A percentile compares a stretch with the other conserved stretches of the same genome.
Conservation (phyloP, 2,797 vertebrate genomes). For the Rhinoraja longicauda region DNA sequence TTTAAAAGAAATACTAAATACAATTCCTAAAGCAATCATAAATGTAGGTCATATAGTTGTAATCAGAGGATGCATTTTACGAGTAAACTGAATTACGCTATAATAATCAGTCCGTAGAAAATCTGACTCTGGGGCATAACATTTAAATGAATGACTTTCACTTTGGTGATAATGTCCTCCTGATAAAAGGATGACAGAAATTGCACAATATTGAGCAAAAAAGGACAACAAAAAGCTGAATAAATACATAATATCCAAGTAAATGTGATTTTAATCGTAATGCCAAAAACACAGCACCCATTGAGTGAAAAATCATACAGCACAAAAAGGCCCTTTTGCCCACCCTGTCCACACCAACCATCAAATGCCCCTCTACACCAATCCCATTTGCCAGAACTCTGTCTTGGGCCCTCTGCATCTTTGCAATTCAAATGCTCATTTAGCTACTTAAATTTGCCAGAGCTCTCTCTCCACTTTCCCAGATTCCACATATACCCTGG, state of each 20-base stretch:
- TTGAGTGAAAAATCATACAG: no score
- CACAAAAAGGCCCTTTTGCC: no score
- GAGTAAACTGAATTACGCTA: background rate
- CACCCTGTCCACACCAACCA: no score
- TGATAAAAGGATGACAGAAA: background rate
- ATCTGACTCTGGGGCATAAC: background rate
- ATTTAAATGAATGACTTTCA: background rate
- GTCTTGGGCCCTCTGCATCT: no score
- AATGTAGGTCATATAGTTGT: background rate
- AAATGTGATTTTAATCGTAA: background rate
- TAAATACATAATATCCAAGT: background rate
- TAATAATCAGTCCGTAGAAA: background rate
- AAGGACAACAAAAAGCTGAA: background rate
- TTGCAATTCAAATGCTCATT: no score
- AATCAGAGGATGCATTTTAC: background rate
- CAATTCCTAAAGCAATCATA: background rate
- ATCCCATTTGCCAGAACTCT: no score
- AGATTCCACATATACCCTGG: no score
- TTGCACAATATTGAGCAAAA: background rate
- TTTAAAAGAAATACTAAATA: background rate
- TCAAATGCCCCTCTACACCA: no score
- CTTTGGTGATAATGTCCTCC: background rate
- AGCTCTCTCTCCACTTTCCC: no score
- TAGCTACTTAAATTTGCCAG: no score
- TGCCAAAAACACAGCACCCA: background rate